Conservation (phyloP, 2,888 invertebrate genomes). For the Napeogenes sylphis region DNA sequence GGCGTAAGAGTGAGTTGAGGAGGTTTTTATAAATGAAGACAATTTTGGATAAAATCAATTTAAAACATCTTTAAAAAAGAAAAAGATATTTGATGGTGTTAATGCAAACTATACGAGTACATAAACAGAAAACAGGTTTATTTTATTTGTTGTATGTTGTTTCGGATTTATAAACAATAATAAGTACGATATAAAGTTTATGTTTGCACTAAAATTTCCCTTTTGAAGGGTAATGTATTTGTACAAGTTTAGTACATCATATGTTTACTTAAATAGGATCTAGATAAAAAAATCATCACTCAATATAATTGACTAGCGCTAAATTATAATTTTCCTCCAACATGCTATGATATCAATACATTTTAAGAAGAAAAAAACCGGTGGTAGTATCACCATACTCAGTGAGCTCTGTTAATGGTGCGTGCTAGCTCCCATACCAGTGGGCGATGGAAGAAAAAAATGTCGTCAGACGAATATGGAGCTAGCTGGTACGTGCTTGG, state of each 20-base stretch:
- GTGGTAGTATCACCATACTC: conserved; percentile 36
- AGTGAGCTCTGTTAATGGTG: conserved; percentile 46
- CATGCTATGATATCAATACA: too few species aligned
- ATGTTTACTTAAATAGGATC: too few species aligned
- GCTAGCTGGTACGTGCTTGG: conserved; percentile 59
- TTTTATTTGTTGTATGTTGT: not conserved
- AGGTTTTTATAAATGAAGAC: conserved; percentile 19
- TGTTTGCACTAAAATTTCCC: too few species aligned
- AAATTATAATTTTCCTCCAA: too few species aligned
- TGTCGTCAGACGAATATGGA: conserved; percentile 66
- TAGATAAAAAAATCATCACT: too few species aligned
- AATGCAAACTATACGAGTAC: conserved; percentile 7
- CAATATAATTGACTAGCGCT: too few species aligned
- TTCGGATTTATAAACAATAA: not conserved
- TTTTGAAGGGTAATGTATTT: too few species aligned
- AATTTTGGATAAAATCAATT: conserved; percentile 21
- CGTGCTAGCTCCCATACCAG: conserved; percentile 47
- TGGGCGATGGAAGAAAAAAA: conserved; percentile 51
- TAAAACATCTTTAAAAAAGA: conserved; percentile 19
- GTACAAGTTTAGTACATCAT: too few species aligned
- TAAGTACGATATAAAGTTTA: too few species aligned
- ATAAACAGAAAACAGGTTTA: not conserved
- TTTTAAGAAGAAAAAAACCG: not conserved
- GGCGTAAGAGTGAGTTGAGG: conserved; percentile 16
- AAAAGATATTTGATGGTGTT: conserved; percentile 11